phyloP scores from a whole-genome alignment of 2,797 vertebrate species.

The Xiphorhynchus erythropygius region DNA sequence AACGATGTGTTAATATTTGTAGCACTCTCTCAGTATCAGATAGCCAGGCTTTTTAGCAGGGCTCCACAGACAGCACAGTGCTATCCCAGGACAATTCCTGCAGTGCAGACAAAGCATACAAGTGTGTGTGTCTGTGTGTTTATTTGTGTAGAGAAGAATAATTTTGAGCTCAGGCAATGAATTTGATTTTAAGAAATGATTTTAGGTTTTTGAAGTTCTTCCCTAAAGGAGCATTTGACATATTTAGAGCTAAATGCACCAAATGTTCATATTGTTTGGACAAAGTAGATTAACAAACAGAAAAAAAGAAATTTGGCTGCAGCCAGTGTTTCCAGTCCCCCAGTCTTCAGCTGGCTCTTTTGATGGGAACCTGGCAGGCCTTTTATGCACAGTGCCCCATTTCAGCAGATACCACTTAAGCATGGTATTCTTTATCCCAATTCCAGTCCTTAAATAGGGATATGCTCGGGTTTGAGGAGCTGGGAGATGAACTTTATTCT shows the following conservation, averaged over 20 bases:
- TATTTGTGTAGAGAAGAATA: background rate
- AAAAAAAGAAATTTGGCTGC: background rate
- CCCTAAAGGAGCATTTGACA: slow-evolving; percentile 42
- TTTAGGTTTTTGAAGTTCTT: slow-evolving; percentile 29
- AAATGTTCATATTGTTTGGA: slow-evolving; percentile 22
- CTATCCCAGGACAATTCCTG: slow-evolving; percentile 4
- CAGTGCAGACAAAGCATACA: background rate
- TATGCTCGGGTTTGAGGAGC: background rate
- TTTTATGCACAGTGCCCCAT: background rate
- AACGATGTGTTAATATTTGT: slow-evolving; percentile 21
- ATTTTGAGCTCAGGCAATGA: background rate
- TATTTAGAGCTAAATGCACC: slow-evolving; percentile 42
- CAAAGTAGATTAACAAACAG: slow-evolving; percentile 28
- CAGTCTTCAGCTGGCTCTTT: background rate
- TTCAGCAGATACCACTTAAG: background rate
- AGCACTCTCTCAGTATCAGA: slow-evolving; percentile 18
- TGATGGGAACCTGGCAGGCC: background rate
- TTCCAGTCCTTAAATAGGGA: background rate
- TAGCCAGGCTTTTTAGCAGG: slow-evolving; percentile 42
- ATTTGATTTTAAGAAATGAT: slow-evolving; percentile 18
- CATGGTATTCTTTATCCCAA: background rate
- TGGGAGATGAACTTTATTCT: background rate
- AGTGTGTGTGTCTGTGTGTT: background rate
- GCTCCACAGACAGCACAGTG: background rate
- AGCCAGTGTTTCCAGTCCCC: background rate